phyloP scores from a whole-genome alignment of 2,797 vertebrate genomes.

The Clangula hyemalis region DNA sequence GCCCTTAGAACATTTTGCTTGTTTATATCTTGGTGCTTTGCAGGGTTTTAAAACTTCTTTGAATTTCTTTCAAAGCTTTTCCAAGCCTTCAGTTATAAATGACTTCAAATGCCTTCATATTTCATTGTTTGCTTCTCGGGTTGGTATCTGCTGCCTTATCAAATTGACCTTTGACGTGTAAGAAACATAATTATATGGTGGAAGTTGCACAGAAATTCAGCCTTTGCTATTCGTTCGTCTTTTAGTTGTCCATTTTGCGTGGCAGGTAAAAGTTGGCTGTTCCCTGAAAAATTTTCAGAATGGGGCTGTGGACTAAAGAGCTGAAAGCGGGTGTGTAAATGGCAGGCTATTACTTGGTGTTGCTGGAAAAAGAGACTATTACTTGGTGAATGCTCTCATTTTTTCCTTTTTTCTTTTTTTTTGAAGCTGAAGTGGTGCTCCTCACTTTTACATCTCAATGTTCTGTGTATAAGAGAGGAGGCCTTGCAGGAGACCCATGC shows the following conservation, averaged over 20 bases:
- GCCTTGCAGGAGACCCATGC: neutral
- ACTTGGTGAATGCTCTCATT: neutral
- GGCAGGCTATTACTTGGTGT: neutral
- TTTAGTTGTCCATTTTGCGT: neutral
- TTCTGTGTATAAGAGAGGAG: neutral
- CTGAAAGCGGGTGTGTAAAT: neutral
- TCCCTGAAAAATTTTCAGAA: neutral
- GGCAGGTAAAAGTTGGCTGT: neutral
- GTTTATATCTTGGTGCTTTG: neutral
- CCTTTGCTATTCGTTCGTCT: neutral
- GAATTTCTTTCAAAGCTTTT: neutral
- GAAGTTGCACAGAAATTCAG: neutral
- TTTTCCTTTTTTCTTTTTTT: neutral
- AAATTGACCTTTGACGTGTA: neutral
- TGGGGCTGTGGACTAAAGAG: neutral
- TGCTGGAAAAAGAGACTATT: neutral
- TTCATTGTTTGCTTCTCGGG: neutral
- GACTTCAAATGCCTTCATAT: neutral
- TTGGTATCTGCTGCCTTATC: neutral
- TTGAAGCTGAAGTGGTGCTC: neutral
- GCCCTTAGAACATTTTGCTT: neutral
- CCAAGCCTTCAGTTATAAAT: neutral
- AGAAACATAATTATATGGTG: neutral
- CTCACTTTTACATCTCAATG: neutral
- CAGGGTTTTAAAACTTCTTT: neutral